Base-by-base conservation (phyloP, 2,888 invertebrate genomes). In the Apoda limacodes region DNA sequence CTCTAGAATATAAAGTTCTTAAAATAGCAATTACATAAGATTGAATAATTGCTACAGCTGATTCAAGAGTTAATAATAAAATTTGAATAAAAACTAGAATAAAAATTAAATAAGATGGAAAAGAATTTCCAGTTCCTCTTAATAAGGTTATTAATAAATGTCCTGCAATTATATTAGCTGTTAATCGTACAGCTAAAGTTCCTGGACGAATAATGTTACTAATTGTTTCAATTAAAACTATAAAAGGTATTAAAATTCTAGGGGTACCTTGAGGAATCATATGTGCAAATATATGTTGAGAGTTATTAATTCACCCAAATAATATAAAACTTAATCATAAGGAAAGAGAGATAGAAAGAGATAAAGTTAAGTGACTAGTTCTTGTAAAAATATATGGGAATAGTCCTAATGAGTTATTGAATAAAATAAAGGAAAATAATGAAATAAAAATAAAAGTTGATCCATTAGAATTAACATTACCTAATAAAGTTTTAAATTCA, bases 111-210 rank as follows among this genome's bases (percentile, higher is more conserved):
- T 63, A 60, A 32, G 38, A 44, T 3, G 50, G 28, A 44, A 64
- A 43, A 36, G 22, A 52, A 25, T 46, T 40, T 4, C 68, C 63
- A 9, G 60, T 74, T 25, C 55, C 49, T 44, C 83, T 81, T 54
- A 88, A 50, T 46, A 89, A 45, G 2, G 85, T 86, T 80, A 89
- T 61, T 55, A 89, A 45, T 64, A 89, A 55, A 60, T 89, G 88
- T 0, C 88, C 88, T 11, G 89, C 88, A 80, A 88, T 88, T 85
- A 89, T 88, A 78, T 89, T 89, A n/a, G 89, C 89, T 4, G 86
- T 83, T 75, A 89, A 55, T 42, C 89, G 88, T 35, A 90, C 83
- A 1, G 86, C 84, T 74, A 89, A 64, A 3, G 89, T 89, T 60
- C 83, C 71, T 0, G 88, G 87, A 7, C 87, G 88, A 64, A 89